phyloP scores from a whole-genome alignment of 1,140 invertebrate genomes.

The Conopomorpha cramerella region DNA sequence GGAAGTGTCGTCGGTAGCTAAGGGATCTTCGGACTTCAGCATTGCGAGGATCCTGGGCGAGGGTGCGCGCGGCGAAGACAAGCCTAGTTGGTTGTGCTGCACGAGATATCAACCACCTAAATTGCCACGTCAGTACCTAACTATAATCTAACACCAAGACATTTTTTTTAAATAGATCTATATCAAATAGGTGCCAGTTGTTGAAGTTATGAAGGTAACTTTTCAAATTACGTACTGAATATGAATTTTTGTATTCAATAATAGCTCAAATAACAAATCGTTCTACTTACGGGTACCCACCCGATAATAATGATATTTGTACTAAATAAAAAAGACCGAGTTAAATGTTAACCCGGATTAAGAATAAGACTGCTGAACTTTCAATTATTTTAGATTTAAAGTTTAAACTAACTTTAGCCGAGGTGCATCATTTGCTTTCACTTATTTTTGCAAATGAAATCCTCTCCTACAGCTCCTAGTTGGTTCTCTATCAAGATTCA shows the following conservation, averaged over 20 bases:
- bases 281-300: neutral
- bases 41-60: constrained; percentile 59
- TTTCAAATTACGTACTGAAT: neutral
- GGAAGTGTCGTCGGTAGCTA: constrained; percentile 28
- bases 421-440: too few relatives aligned
- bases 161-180: neutral
- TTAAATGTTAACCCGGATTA: too few relatives aligned
- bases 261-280: neutral
- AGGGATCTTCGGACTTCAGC: constrained; percentile 52
- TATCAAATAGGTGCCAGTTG: neutral
- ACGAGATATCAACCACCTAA: constrained; percentile 77
- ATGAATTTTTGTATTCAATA: neutral
- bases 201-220: neutral
- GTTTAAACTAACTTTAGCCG: too few relatives aligned
- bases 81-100: constrained; percentile 70
- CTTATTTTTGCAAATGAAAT: too few relatives aligned
- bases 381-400: too few relatives aligned
- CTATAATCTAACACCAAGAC: constrained; percentile 7
- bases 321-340: too few relatives aligned
- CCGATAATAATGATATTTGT: too few relatives aligned
- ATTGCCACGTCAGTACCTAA: constrained; percentile 66
- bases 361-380: too few relatives aligned
- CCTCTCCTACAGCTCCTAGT: too few relatives aligned
- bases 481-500: too few relatives aligned
- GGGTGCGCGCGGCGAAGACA: constrained; percentile 13